Evolutionary conservation across 2,113 vertebrate genomes (phyloP).

Genomic region (Ctenomys sociabilis): DNA sequence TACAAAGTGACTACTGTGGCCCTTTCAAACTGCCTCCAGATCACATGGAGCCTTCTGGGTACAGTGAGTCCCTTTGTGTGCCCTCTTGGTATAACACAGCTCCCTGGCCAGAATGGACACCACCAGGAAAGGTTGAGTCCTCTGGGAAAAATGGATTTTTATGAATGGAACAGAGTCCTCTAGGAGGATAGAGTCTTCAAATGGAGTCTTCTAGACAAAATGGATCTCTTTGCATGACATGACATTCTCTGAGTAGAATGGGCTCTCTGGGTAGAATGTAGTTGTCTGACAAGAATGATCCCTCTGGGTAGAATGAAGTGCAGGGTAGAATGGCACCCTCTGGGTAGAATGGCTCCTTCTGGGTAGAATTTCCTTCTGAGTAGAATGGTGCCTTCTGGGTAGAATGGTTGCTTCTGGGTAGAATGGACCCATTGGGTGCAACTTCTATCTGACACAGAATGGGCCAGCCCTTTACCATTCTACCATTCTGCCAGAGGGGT

Average conservation of each 20-base stretch:
- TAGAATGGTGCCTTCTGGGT: neutral
- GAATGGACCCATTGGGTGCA: neutral
- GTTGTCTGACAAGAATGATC: too few relatives aligned
- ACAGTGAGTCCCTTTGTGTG: neutral
- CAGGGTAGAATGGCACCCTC: neutral
- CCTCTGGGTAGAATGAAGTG: neutral
- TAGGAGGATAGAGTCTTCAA: neutral
- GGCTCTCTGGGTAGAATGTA: neutral
- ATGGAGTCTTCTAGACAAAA: neutral
- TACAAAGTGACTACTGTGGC: rapidly evolving
- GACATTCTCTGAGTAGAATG: neutral
- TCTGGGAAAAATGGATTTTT: neutral
- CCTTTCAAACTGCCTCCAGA: too few relatives aligned
- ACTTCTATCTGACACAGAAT: too few relatives aligned
- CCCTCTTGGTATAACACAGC: neutral
- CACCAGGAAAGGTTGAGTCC: neutral
- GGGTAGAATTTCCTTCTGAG: too few relatives aligned
- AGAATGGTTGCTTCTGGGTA: neutral
- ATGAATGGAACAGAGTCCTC: neutral
- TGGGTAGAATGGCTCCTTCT: neutral
- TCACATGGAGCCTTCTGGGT: too few relatives aligned
- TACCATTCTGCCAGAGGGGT: neutral
- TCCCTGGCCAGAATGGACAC: neutral
- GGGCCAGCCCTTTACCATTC: neutral
- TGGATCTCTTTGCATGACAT: neutral